Evolutionary conservation across 2,888 invertebrate species (phyloP).

Genomic region (Phortica magna): DNA sequence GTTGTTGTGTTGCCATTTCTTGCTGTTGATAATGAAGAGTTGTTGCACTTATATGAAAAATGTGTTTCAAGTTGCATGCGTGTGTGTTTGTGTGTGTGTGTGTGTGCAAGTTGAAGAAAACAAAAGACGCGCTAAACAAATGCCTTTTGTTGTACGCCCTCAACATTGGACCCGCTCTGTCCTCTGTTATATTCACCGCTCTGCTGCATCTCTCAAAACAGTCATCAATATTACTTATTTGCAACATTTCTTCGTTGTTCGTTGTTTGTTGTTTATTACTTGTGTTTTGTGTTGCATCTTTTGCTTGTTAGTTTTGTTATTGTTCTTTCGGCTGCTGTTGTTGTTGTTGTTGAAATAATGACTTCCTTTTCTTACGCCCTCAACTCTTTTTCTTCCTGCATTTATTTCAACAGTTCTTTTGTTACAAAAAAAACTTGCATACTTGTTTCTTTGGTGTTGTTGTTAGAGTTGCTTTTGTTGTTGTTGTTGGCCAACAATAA

Average conservation of each 20-base stretch:
- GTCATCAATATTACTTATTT: conserved; percentile 72
- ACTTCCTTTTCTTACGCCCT: background rate
- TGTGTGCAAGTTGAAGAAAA: background rate
- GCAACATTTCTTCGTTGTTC: conserved; percentile 47
- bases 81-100: background rate
- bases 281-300: conserved; percentile 9
- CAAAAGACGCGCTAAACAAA: background rate
- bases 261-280: conserved; percentile 31
- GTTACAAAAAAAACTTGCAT: conserved; percentile 1
- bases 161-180: background rate
- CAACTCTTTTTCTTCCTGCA: background rate
- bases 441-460: background rate
- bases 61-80: background rate
- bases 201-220: conserved; percentile 31
- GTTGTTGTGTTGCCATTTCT: background rate
- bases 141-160: background rate
- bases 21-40: conserved; percentile 12
- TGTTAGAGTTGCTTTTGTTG: background rate
- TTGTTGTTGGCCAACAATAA: background rate
- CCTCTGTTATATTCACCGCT: background rate
- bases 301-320: conserved; percentile 32
- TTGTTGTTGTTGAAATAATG: conserved; percentile 38
- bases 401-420: background rate
- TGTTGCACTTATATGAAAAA: conserved; percentile 1
- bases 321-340: conserved; percentile 21